These are phyloP conservation scores for Echeneis naucrates DNA, from an alignment of 2,797 vertebrate genomes.

Conservation along the genomic window DNA sequence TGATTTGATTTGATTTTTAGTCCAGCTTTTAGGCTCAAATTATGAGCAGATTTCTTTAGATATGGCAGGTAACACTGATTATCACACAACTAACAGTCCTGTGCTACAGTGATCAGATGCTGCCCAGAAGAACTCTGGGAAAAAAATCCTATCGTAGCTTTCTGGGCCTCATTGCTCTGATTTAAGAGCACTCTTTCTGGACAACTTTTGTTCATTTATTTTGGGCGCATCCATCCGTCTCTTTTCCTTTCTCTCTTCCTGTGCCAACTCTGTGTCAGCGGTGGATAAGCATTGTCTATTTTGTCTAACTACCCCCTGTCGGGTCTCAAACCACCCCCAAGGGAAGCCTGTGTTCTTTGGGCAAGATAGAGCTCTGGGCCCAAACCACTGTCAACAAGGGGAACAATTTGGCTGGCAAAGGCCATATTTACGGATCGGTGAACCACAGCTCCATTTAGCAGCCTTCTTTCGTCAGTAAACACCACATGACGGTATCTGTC, in stretches of 20 bases:
- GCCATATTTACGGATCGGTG: constrained; percentile 84
- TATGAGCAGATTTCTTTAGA: constrained; percentile 19
- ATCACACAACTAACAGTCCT: constrained; percentile 20
- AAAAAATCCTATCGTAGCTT: constrained; percentile 28
- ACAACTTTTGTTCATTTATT: constrained; percentile 70
- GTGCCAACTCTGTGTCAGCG: constrained; percentile 70
- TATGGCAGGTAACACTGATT: constrained; percentile 15
- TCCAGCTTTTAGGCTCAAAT: background rate
- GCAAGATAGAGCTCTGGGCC: constrained; percentile 73
- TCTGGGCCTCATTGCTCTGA: constrained; percentile 40
- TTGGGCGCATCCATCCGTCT: constrained; percentile 72
- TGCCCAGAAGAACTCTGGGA: constrained; percentile 34
- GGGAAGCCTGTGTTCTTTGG: constrained; percentile 76
- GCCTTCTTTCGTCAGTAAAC: constrained; percentile 79
- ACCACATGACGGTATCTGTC: constrained; percentile 72
- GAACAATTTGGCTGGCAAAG: constrained; percentile 84
- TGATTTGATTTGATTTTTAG: background rate
- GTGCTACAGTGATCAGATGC: constrained; percentile 39
- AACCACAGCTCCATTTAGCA: constrained; percentile 85
- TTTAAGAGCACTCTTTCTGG: constrained; percentile 61
- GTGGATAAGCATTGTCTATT: constrained; percentile 80
- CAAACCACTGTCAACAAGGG: constrained; percentile 85
- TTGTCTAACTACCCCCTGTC: constrained; percentile 79
- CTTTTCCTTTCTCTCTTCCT: constrained; percentile 54
- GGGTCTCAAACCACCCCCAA: constrained; percentile 73